Percentiles rank a stretch among this genome's conserved stretches.
These are phyloP conservation scores for Allophyes oxyacanthae DNA, from an alignment of 2,888 invertebrate genomes.

Conservation along the genomic window DNA sequence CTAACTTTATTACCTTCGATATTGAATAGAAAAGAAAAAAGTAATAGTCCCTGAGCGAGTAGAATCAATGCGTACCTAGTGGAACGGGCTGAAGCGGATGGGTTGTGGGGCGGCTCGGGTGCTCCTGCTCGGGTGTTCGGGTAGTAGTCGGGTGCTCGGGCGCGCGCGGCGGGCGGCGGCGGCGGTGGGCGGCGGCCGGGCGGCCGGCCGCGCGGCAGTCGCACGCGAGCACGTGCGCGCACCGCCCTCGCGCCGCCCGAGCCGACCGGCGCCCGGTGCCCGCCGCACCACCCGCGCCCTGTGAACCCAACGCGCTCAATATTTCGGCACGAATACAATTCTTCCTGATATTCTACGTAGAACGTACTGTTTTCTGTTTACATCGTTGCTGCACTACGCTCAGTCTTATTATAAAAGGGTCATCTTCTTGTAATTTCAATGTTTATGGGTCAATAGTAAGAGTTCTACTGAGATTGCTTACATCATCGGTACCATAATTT, in stretches of 20 bases:
- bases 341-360: slow-evolving; percentile 30
- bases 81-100: slow-evolving; percentile 46
- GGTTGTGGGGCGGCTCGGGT: slow-evolving; percentile 61
- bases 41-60: slow-evolving; percentile 38
- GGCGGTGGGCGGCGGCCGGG: slow-evolving; percentile 62
- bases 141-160: slow-evolving; percentile 58
- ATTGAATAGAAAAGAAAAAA: slow-evolving; percentile 24
- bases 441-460: slow-evolving; percentile 82
- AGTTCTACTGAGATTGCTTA: slow-evolving; percentile 78
- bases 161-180: slow-evolving; percentile 74
- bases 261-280: slow-evolving; percentile 58
- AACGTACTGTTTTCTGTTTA: slow-evolving; percentile 27
- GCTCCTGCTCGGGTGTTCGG: slow-evolving; percentile 36
- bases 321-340: slow-evolving; percentile 56
- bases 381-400: slow-evolving; percentile 18
- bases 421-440: slow-evolving; percentile 62
- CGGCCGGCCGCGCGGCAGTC: slow-evolving; percentile 80
- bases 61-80: slow-evolving; percentile 66
- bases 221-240: slow-evolving; percentile 86
- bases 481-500: slow-evolving; percentile 79
- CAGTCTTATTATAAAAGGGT: slow-evolving; percentile 29
- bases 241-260: slow-evolving; percentile 77
- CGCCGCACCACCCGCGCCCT: slow-evolving; percentile 68
- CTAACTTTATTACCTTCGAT: slow-evolving; percentile 13
- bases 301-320: slow-evolving; percentile 74